Evolutionary conservation across 92 coral and sea anemone species (phyloP).

Genomic region (Palythoa grandis): DNA sequence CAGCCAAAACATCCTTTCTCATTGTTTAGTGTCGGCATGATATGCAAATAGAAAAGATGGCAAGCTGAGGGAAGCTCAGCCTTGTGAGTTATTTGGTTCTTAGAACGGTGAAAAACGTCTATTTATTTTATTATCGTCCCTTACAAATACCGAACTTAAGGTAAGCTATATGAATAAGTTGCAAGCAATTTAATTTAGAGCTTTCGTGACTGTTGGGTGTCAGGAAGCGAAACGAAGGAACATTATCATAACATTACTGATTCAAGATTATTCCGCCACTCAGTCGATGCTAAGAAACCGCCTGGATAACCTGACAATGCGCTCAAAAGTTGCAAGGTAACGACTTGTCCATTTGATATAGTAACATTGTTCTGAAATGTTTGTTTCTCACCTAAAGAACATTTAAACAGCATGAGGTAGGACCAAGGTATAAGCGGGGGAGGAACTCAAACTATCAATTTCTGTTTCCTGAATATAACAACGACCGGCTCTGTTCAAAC

Average conservation of each 20-base stretch:
- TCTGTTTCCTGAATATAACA: conserved; percentile 50
- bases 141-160: neutral
- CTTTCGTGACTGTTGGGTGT: conserved; percentile 42
- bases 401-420: conserved; percentile 48
- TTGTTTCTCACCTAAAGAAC: conserved; percentile 42
- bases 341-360: conserved; percentile 17
- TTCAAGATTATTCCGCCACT: conserved; percentile 49
- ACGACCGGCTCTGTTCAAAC: conserved; percentile 53
- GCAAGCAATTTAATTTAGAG: conserved; percentile 13
- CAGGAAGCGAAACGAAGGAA: conserved; percentile 50
- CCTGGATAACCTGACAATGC: conserved; percentile 41
- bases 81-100: conserved; percentile 8
- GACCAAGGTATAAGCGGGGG: conserved; percentile 35
- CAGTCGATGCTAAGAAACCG: conserved; percentile 47
- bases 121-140: neutral
- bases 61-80: conserved; percentile 36
- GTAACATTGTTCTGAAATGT: conserved; percentile 35
- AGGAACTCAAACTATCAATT: conserved; percentile 42
- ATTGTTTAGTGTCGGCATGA: conserved; percentile 78
- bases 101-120: neutral
- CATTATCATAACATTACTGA: conserved; percentile 50
- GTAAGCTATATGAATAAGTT: conserved; percentile 1
- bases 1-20: conserved; percentile 69
- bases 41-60: conserved; percentile 72
- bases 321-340: conserved; percentile 38